Conservation (phyloP, 1,140 invertebrate genomes). For the Melanaphis sacchari region DNA sequence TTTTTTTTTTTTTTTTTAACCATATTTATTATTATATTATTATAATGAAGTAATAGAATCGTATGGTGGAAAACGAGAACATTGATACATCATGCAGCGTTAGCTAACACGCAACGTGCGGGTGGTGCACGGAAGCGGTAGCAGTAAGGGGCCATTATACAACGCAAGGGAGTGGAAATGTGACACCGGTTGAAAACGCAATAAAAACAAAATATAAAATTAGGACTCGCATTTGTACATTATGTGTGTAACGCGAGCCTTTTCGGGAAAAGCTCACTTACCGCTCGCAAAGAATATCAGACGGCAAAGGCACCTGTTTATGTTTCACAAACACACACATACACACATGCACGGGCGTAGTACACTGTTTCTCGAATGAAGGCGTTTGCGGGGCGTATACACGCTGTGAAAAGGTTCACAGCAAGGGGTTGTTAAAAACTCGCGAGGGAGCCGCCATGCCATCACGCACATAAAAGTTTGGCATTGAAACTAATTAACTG, state of each 20-base stretch:
- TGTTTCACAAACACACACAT: not conserved
- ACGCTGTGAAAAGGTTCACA: not conserved
- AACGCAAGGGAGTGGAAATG: not conserved
- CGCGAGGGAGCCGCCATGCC: not conserved
- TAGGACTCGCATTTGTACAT: slow-evolving; percentile 7
- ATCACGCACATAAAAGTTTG: not conserved
- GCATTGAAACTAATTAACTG: not conserved
- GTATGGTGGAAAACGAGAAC: not conserved
- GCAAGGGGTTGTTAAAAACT: slow-evolving; percentile 1
- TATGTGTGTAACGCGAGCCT: not conserved
- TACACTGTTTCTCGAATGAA: not conserved
- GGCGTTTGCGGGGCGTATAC: not conserved
- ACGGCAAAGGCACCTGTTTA: slow-evolving; percentile 10
- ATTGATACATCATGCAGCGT: not conserved
- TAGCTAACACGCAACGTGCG: not conserved
- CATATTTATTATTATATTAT: slow-evolving; percentile 11
- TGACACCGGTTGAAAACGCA: slow-evolving; percentile 30
- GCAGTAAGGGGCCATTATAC: not conserved
- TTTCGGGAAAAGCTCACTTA: not conserved
- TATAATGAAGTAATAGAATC: not conserved
- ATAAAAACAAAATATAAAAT: slow-evolving; percentile 18
- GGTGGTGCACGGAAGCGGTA: not conserved
- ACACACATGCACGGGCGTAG: too few species aligned
- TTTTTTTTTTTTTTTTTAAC: not conserved
- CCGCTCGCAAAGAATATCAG: not conserved